Percentiles rank a stretch among this genome's conserved stretches.
phyloP scores from a whole-genome alignment of 2,888 invertebrate genomes.

The Thereva unica region DNA sequence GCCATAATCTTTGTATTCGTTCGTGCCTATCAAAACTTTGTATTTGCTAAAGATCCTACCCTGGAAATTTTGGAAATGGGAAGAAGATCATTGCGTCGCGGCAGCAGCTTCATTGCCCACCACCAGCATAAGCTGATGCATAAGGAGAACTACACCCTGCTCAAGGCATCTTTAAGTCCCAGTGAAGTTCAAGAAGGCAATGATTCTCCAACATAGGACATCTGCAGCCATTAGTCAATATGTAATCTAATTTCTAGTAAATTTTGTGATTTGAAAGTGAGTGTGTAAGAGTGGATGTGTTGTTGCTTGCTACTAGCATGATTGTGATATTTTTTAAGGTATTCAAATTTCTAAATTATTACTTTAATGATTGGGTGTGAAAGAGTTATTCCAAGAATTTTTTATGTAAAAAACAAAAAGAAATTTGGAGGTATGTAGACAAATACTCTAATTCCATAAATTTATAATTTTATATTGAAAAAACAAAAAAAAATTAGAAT shows the following conservation, averaged over 20 bases:
- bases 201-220: constrained; percentile 29
- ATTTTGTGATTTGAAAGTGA: constrained; percentile 30
- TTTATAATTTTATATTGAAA: no score
- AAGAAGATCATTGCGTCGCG: constrained; percentile 69
- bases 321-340: constrained; percentile 1
- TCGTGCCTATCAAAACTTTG: constrained; percentile 74
- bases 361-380: neutral
- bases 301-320: neutral
- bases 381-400: no score
- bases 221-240: constrained; percentile 6
- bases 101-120: constrained; percentile 58
- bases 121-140: constrained; percentile 55
- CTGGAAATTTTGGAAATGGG: constrained; percentile 79
- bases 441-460: constrained; percentile 8
- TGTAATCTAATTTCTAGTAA: constrained; percentile 16
- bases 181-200: constrained; percentile 16
- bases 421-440: neutral
- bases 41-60: constrained; percentile 68
- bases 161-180: constrained; percentile 48
- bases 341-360: neutral
- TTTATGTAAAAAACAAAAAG: no score
- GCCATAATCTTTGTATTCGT: constrained; percentile 70
- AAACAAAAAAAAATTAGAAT: no score
- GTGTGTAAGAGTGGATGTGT: neutral
- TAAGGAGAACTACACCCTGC: constrained; percentile 54